phyloP scores from a whole-genome alignment of 2,113 vertebrate genomes.

The Phrynosoma platyrhinos region DNA sequence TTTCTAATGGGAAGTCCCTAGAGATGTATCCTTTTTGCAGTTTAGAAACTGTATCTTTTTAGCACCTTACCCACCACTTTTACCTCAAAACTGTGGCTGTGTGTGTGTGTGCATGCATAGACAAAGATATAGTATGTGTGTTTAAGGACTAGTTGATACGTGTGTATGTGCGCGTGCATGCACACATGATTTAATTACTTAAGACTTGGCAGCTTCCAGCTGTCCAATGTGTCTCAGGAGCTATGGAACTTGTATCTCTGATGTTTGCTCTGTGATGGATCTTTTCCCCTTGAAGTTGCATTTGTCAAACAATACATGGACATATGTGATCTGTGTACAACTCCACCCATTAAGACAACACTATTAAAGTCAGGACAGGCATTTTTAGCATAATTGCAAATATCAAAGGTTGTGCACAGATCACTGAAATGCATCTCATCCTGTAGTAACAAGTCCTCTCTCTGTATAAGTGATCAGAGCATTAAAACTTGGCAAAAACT shows the following conservation, averaged over 20 bases:
- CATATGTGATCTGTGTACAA: not conserved
- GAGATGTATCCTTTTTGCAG: not conserved
- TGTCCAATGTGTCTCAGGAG: not conserved
- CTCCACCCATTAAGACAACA: not conserved
- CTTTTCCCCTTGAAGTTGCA: not conserved
- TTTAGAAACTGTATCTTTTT: not conserved
- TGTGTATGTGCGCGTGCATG: too few relatives aligned
- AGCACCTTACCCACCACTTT: not conserved
- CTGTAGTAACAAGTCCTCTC: not conserved
- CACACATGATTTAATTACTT: not conserved
- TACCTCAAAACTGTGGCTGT: too few relatives aligned
- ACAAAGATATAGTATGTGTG: too few relatives aligned
- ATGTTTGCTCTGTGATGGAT: not conserved
- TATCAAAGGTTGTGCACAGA: not conserved
- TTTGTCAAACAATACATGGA: not conserved
- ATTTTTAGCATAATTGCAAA: not conserved
- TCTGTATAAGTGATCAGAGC: not conserved
- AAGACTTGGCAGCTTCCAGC: not conserved
- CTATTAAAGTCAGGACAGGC: not conserved
- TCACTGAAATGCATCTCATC: not conserved
- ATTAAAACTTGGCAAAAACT: conserved; percentile 21
- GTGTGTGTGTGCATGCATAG: not conserved
- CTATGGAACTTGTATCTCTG: not conserved
- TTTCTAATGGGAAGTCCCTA: not conserved
- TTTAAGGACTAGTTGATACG: too few relatives aligned